Evolutionary conservation across 2,797 vertebrate species (phyloP), one percentile per base, ranked within the genome.

Genomic region (Bradypus variegatus): DNA sequence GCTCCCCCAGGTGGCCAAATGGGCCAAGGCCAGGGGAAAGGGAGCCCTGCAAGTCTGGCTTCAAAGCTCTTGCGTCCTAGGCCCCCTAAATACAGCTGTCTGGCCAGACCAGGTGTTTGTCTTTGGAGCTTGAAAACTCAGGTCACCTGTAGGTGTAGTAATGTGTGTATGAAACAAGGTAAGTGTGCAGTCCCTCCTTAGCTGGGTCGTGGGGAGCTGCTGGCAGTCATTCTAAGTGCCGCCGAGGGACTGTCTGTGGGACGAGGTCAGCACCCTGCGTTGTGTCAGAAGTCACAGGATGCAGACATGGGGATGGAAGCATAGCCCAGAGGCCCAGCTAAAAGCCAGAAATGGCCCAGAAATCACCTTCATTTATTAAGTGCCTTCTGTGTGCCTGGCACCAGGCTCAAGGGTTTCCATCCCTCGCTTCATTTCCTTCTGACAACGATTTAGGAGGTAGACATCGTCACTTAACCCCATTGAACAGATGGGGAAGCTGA

Each of bases 1-100:
- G 95, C 95, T 96, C 95, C 95, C 96, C 92, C 96, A 94, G 89
- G 96, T 96, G 95, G 91, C 86, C 90, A 83, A 79, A 93, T 2
- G 29, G 48, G 48, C 91, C 82, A 90, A 82, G 88, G 73, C 81
- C 60, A 31, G 65, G 84, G 87, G 55, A 64, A 58, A 53, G 58
- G n/a, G 75, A 38, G 18, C 48, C 50, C 33, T 7, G 76, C n/a
- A 27, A 92, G 31, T 45, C 21, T 23, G 0, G 2, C 18, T 73
- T 64, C 78, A 77, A 64, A 84, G 82, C n/a, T 48, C 31, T 41
- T 7, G 31, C 38, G 12, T n/a, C 27, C 58, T 88, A 45, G 5
- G 29, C 36, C 77, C 19, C 6, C 11, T n/a, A 36, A 64, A 81
- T n/a, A 55, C 18, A 8, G 3, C 18, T 19, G 14, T 25, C n/a